These are phyloP conservation scores for Penaeus chinensis DNA, from an alignment of 1,140 invertebrate genomes.

Conservation along the genomic window DNA sequence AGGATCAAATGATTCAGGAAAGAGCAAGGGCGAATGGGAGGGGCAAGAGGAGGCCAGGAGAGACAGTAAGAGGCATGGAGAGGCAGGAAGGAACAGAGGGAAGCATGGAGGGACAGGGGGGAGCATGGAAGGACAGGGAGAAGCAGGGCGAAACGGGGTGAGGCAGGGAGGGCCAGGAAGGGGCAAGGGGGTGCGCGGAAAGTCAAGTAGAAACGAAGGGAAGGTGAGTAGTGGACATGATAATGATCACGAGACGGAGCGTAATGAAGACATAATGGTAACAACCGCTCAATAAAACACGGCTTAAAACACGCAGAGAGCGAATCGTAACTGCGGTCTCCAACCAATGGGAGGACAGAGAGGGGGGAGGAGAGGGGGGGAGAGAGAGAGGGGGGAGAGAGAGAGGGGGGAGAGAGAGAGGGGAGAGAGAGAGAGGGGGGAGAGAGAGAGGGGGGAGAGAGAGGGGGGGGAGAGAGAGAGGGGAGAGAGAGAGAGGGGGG, in stretches of 20 bases:
- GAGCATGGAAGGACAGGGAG: not conserved
- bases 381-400: too few species aligned
- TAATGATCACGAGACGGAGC: too few species aligned
- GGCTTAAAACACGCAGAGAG: too few species aligned
- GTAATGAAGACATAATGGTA: too few species aligned
- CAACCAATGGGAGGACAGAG: not conserved
- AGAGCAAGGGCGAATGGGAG: not conserved
- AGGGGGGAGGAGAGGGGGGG: not conserved
- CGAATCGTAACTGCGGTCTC: too few species aligned
- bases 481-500: too few species aligned
- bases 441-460: too few species aligned
- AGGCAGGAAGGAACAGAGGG: slow-evolving; percentile 19
- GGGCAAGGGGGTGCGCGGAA: not conserved
- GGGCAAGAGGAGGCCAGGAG: not conserved
- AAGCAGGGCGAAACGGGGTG: not conserved
- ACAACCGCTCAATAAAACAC: too few species aligned
- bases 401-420: not conserved
- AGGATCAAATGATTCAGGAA: not conserved
- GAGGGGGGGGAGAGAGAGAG: too few species aligned
- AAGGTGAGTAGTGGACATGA: too few species aligned
- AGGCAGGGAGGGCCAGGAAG: not conserved
- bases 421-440: too few species aligned
- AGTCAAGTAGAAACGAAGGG: too few species aligned
- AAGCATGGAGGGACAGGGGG: not conserved
- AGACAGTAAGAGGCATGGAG: not conserved